These are phyloP conservation scores for Litoditis marina DNA, from an alignment of 2,888 invertebrate species.

Conservation along the genomic window DNA sequence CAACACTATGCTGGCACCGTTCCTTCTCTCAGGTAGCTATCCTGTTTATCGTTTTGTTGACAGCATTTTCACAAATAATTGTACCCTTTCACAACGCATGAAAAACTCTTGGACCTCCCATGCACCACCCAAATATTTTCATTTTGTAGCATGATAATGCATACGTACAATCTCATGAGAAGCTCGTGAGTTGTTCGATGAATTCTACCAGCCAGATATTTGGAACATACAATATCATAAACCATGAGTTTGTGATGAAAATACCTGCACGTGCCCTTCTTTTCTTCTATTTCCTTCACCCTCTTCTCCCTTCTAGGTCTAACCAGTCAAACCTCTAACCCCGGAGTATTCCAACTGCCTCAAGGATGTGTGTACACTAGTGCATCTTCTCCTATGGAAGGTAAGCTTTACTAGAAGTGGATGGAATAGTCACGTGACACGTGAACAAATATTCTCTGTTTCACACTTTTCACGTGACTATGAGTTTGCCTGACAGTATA, in stretches of 20 bases:
- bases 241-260: too few species aligned
- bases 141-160: not conserved
- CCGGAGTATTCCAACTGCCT: conserved; percentile 12
- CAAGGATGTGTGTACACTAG: conserved; percentile 12
- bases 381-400: too few species aligned
- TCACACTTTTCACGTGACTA: too few species aligned
- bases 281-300: conserved; percentile 5
- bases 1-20: conserved; percentile 34
- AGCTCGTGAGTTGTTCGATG: too few species aligned
- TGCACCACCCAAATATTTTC: not conserved
- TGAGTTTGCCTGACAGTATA: conserved; percentile 1
- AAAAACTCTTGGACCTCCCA: conserved; percentile 5
- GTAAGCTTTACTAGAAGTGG: too few species aligned
- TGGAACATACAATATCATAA: too few species aligned
- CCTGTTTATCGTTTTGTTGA: not conserved
- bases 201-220: too few species aligned
- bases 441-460: too few species aligned
- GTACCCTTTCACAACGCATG: conserved; percentile 9
- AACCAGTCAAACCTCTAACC: conserved; percentile 23
- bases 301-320: conserved; percentile 17
- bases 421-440: too few species aligned
- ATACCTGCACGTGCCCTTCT: not conserved
- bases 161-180: not conserved
- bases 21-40: conserved; percentile 34
- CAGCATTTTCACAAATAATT: conserved; percentile 5